Base-by-base conservation (phyloP, 2,797 vertebrate genomes). In the Rhinella marina region DNA sequence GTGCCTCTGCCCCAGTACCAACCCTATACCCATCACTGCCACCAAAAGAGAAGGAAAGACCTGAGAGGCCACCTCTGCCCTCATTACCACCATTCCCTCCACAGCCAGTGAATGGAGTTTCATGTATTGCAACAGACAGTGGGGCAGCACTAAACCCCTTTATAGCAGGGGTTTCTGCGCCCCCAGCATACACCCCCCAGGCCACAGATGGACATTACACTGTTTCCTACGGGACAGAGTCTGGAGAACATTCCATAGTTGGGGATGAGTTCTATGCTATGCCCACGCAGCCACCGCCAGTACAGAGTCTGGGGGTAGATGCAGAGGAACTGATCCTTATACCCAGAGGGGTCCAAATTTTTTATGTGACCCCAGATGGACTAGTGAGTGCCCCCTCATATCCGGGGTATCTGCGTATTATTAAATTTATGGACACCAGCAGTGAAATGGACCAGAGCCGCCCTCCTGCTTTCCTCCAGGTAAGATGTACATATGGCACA, bases 361-460 rank as follows among this genome's bases (percentile, higher is more conserved):
- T 99, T 91, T 99, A 96, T 90, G 98, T 99, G 80, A 97, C 96
- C 29, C 97, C 98, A 19, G 97, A 98, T 0, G 98, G 98, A 61
- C 96, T 96, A 13, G 98, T 99, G 76, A 99, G 98, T 13, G 98
- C 98, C 19, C 98, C 98, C 0, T 99, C 98, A 0, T 99, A 99
- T 91, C 98, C 98, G 0, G 97, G 98, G 23, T 99, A 96, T 92
- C 97, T 99, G 62, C 96, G 98, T 52, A 96, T 99, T 0, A 97
- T 99, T 79, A 98, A 95, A 91, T 99, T 99, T 88, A 96, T 97
- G 90, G 94, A 93, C 27, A 93, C 96, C 29, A 92, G 88, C 19
- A 93, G 94, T 3, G 96, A 96, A 25, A 90, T 75, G 0, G 92
- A 91, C 81, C 96, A 93, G 57, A 94, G 92, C 89, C 95, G 94